Base-by-base conservation (phyloP, 2,888 invertebrate species). In the Pristionchus maxplancki region DNA sequence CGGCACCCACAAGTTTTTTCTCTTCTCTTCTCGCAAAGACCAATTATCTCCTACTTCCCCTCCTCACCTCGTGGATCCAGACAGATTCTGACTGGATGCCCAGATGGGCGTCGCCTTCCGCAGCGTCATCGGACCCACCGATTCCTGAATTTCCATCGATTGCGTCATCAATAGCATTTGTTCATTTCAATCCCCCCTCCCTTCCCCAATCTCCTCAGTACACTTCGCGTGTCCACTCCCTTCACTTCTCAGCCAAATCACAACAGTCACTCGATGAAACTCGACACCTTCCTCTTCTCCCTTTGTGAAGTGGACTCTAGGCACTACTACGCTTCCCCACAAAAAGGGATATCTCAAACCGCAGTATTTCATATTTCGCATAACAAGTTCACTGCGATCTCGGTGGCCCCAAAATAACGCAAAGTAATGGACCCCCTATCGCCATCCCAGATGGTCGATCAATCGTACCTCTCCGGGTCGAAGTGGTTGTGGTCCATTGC, bases 111-210 rank as follows among this genome's bases (percentile, higher is more conserved):
- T 90, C 44, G 93, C 92, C 31, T 92, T 92, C 13, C 94, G 90
- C 9, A 94, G 90, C 9, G 94, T 94, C 90, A 94, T 94, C 71
- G 94, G 94, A 0, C 94, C 94, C 64, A 94, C 90, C 2, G 94
- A 94, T 84, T 94, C 94, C 90, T 91, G 78, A 50, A 74, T 24
- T 58, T 28, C 13, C 17, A 71, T 40, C 17, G 9, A n/a, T 81
- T 50, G 17, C n/a, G 28, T 81, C 48, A 82, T 11, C 6, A 82
- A 11, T 44, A 44, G 44, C 8, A 44, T 44, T 44, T 9, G 44
- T 44, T 44, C 71, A 2, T 71, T 11, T 74, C 71, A 4, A 40
- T 24, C 17, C 37, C 5, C 71, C 20, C 64, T n/a, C n/a, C 5
- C 71, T 28, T 28, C 28, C 4, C 17, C 24, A n/a, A 20, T 37